phyloP scores from a whole-genome alignment of 2,888 invertebrate genomes.

The Spicauda simplicius region DNA sequence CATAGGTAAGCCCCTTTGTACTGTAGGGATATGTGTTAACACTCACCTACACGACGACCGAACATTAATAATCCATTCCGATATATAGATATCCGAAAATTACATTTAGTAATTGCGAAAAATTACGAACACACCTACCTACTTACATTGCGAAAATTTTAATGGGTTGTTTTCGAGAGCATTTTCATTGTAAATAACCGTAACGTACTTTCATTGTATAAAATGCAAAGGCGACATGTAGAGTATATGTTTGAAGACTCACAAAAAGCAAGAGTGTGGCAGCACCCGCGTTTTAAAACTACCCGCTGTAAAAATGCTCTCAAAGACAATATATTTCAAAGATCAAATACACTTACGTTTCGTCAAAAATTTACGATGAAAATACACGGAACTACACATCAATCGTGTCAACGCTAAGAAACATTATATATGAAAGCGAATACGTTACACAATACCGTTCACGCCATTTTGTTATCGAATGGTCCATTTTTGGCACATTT shows the following conservation, averaged over 20 bases:
- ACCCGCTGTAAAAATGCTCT: slow-evolving; percentile 16
- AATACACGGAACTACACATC: slow-evolving; percentile 47
- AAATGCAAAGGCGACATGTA: slow-evolving; percentile 8
- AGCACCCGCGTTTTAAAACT: neutral
- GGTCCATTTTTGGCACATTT: slow-evolving; percentile 81
- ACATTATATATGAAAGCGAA: slow-evolving; percentile 38
- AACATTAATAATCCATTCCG: slow-evolving; percentile 37
- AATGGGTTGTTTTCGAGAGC: slow-evolving; percentile 30
- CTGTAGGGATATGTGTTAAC: slow-evolving; percentile 67
- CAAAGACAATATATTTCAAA: slow-evolving; percentile 29
- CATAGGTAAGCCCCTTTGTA: slow-evolving; percentile 66
- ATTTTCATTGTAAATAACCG: slow-evolving; percentile 38
- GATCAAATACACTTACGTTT: slow-evolving; percentile 46
- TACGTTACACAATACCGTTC: slow-evolving; percentile 53
- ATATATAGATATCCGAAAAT: slow-evolving; percentile 55
- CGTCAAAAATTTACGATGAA: slow-evolving; percentile 49
- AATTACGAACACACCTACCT: slow-evolving; percentile 35
- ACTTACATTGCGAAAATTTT: slow-evolving; percentile 19
- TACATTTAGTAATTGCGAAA: slow-evolving; percentile 37
- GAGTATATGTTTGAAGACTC: neutral
- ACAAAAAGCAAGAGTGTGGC: slow-evolving; percentile 9
- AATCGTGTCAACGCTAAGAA: slow-evolving; percentile 49
- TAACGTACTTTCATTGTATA: neutral
- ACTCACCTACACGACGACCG: slow-evolving; percentile 22
- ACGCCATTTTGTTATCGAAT: slow-evolving; percentile 60